Evolutionary conservation across 1,140 invertebrate genomes (phyloP).

Genomic region (Macrotrachela quadricornifera): DNA sequence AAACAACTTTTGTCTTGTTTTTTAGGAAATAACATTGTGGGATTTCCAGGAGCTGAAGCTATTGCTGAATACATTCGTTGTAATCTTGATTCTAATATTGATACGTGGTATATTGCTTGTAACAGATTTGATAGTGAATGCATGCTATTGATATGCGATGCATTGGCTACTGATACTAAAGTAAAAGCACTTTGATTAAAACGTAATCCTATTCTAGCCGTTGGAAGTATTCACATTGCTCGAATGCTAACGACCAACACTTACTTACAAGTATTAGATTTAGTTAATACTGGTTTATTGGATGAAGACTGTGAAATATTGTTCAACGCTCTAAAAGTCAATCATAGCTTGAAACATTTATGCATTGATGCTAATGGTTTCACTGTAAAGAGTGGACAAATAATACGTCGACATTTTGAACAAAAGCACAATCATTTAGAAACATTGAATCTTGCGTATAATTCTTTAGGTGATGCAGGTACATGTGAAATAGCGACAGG

Average conservation of each 20-base stretch:
- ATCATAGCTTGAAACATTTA: slow-evolving; percentile 4
- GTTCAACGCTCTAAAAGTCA: background rate
- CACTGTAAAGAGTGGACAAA: background rate
- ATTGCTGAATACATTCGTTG: slow-evolving; percentile 3
- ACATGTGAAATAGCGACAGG: background rate
- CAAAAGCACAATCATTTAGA: background rate
- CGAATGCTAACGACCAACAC: background rate
- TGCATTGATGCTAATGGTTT: slow-evolving; percentile 5
- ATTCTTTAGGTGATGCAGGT: slow-evolving; percentile 4
- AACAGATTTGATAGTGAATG: slow-evolving; percentile 5
- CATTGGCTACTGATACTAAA: background rate
- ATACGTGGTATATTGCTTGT: slow-evolving; percentile 8
- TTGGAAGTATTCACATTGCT: slow-evolving; percentile 1
- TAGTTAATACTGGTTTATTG: slow-evolving; percentile 5
- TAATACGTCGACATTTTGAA: background rate
- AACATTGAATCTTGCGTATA: slow-evolving; percentile 2
- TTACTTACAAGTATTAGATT: background rate
- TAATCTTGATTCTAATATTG: too few relatives aligned
- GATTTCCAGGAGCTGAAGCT: background rate
- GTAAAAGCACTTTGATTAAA: slow-evolving; percentile 6
- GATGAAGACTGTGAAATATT: background rate
- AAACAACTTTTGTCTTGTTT: too few relatives aligned
- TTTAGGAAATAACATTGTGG: slow-evolving; percentile 7
- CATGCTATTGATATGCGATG: background rate
- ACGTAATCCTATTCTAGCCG: slow-evolving; percentile 2